Percentiles rank a stretch among this genome's conserved stretches.
These are phyloP conservation scores for Eupithecia dodoneata DNA, from an alignment of 2,888 invertebrate species.

Conservation along the genomic window DNA sequence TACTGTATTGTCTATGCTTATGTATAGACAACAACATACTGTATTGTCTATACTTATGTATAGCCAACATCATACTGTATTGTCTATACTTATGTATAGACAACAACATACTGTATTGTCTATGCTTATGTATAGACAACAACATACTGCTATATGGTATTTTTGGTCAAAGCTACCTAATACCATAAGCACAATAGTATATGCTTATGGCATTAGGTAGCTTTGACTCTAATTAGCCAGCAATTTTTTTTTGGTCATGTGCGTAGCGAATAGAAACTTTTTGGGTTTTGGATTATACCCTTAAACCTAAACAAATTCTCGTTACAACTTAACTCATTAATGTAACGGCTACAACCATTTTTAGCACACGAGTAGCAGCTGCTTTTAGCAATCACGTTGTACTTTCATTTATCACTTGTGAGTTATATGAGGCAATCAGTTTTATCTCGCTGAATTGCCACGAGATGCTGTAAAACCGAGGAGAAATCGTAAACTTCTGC, in stretches of 20 bases:
- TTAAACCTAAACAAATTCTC: conserved; percentile 17
- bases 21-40: no score
- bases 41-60: no score
- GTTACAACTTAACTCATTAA: conserved; percentile 29
- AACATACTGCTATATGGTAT: no score
- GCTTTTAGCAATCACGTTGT: conserved; percentile 57
- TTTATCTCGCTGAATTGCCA: conserved; percentile 35
- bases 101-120: no score
- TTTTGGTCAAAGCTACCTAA: no score
- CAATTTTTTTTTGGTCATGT: not conserved
- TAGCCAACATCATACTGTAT: no score
- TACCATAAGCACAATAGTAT: no score
- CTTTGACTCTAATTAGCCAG: not conserved
- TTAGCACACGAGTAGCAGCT: conserved; percentile 54
- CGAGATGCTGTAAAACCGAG: conserved; percentile 26
- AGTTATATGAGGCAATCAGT: conserved; percentile 62
- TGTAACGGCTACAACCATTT: conserved; percentile 37
- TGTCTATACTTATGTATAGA: no score
- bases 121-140: no score
- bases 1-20: no score
- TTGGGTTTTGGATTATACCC: not conserved
- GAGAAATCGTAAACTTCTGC: conserved; percentile 23
- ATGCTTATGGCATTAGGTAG: not conserved
- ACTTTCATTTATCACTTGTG: conserved; percentile 64
- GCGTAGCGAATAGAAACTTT: not conserved